phyloP scores from a whole-genome alignment of 2,113 vertebrate genomes.

The Phodopus roborovskii region DNA sequence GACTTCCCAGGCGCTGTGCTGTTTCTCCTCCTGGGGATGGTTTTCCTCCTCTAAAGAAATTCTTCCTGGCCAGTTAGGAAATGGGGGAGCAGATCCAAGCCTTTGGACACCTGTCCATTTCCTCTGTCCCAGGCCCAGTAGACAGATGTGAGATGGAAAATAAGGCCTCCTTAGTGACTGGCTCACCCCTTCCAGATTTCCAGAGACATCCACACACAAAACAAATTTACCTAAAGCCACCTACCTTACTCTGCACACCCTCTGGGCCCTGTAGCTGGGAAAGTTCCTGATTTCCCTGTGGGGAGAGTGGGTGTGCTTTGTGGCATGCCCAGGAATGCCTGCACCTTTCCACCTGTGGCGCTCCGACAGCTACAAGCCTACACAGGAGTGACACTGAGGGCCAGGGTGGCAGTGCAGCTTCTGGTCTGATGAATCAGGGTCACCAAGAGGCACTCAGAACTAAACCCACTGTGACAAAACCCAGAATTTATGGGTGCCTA shows the following conservation, averaged over 20 bases:
- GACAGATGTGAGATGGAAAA: slow-evolving; percentile 43
- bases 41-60: background rate
- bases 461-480: background rate
- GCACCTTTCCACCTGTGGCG: slow-evolving; percentile 51
- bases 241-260: background rate
- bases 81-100: background rate
- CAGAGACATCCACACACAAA: slow-evolving; percentile 44
- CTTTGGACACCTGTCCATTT: background rate
- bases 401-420: background rate
- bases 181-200: slow-evolving; percentile 32
- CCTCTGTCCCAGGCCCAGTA: background rate
- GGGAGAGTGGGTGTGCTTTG: background rate
- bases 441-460: background rate
- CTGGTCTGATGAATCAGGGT: background rate
- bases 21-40: background rate
- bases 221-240: slow-evolving; percentile 14
- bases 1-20: background rate
- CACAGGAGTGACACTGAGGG: slow-evolving; percentile 11
- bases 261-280: background rate
- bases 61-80: slow-evolving; percentile 8
- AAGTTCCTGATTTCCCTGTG: slow-evolving; percentile 55
- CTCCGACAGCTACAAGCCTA: slow-evolving; percentile 25
- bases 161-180: background rate
- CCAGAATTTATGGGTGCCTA: background rate
- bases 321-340: background rate